These are phyloP conservation scores for Paguma larvata DNA, from an alignment of 2,797 vertebrate species.

Conservation along the genomic window DNA sequence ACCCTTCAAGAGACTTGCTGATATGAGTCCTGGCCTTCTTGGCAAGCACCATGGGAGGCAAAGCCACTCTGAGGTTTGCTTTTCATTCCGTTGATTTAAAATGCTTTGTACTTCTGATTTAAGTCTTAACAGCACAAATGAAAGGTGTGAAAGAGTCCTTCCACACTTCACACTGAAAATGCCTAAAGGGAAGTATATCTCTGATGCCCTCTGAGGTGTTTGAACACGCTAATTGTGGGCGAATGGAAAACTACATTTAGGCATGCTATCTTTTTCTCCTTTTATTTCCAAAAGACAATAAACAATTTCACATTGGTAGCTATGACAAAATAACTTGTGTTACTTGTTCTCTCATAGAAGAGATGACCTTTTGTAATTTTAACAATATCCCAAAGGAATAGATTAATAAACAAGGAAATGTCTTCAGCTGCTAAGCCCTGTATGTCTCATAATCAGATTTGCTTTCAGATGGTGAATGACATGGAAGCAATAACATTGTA, in stretches of 20 bases:
- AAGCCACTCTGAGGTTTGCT: slow-evolving; percentile 74
- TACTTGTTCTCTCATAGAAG: slow-evolving; percentile 40
- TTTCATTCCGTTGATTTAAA: slow-evolving; percentile 70
- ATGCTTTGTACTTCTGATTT: slow-evolving; percentile 68
- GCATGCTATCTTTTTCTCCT: background rate
- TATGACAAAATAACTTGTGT: background rate
- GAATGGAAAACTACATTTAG: slow-evolving; percentile 50
- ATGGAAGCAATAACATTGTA: background rate
- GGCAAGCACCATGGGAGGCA: slow-evolving; percentile 44
- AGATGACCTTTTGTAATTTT: slow-evolving; percentile 51
- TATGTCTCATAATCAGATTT: background rate
- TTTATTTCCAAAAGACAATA: slow-evolving; percentile 51
- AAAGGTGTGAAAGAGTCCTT: slow-evolving; percentile 71
- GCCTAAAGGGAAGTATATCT: slow-evolving; percentile 53
- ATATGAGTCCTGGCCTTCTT: slow-evolving; percentile 59
- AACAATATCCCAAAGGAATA: slow-evolving; percentile 47
- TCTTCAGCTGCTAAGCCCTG: background rate
- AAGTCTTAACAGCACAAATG: slow-evolving; percentile 63
- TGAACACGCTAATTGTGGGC: background rate
- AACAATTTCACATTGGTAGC: slow-evolving; percentile 35
- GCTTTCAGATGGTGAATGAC: slow-evolving; percentile 31
- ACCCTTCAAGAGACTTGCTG: slow-evolving; percentile 68
- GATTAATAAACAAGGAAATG: slow-evolving; percentile 71
- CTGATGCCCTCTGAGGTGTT: slow-evolving; percentile 32
- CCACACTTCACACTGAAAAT: slow-evolving; percentile 45